These are phyloP conservation scores for Aramus guarauna DNA, from an alignment of 2,113 vertebrate genomes.

Conservation along the genomic window DNA sequence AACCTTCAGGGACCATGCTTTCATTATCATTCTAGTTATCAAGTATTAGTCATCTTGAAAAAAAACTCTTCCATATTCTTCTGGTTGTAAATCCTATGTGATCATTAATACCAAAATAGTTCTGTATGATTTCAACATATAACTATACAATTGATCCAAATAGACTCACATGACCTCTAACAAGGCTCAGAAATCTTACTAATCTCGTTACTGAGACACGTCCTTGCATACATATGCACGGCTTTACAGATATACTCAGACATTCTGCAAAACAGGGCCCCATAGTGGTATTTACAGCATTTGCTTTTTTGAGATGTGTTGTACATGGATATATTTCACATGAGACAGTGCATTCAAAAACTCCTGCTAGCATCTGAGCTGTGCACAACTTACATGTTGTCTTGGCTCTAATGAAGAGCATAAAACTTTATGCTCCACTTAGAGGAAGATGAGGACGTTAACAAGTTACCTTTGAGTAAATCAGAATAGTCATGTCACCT, in stretches of 20 bases:
- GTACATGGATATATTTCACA: background rate
- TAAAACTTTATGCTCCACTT: background rate
- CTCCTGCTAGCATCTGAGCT: rapidly evolving
- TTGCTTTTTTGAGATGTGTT: background rate
- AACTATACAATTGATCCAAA: background rate
- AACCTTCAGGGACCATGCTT: background rate
- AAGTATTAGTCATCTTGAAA: background rate
- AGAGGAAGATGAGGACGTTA: background rate
- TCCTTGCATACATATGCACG: background rate
- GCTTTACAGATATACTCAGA: background rate
- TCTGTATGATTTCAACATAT: background rate
- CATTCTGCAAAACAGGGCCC: rapidly evolving
- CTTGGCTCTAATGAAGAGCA: background rate
- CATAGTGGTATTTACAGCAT: background rate
- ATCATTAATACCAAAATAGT: background rate
- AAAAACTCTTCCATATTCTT: background rate
- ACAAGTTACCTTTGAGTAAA: background rate
- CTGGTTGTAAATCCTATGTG: background rate
- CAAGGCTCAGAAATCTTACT: background rate
- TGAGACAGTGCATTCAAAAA: background rate
- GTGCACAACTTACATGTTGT: background rate
- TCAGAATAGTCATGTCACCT: background rate
- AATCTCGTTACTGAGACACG: background rate
- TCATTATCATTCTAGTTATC: background rate
- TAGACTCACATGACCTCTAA: background rate